Conservation (phyloP, 2,113 vertebrate species). For the Sclerurus mexicanus region DNA sequence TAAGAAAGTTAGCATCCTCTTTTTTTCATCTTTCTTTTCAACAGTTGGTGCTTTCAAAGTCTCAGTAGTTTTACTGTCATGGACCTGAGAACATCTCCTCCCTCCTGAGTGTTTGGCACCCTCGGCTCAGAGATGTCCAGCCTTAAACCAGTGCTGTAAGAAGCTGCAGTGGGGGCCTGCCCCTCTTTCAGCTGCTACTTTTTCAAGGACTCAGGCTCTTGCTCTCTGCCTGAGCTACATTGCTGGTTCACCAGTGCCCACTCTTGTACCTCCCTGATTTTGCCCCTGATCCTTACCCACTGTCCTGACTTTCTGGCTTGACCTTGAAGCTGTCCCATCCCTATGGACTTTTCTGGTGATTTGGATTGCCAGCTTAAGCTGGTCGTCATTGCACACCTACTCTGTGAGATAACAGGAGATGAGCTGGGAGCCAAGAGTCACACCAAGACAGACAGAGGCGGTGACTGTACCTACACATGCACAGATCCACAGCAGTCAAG, state of each 20-base stretch:
- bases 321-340: background rate
- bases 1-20: background rate
- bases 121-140: background rate
- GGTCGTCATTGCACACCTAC: background rate
- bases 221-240: background rate
- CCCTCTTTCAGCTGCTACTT: background rate
- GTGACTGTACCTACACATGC: background rate
- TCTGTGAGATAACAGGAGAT: background rate
- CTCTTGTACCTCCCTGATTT: background rate
- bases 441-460: background rate
- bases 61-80: background rate
- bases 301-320: background rate
- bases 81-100: background rate
- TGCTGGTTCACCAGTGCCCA: background rate
- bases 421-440: background rate
- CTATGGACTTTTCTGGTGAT: background rate
- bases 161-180: background rate
- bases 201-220: background rate
- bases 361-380: background rate
- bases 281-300: background rate
- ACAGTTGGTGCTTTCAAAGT: background rate
- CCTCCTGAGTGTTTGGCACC: background rate
- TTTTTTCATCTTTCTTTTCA: background rate
- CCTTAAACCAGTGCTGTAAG: background rate
- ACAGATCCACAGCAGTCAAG: background rate